phyloP scores from a whole-genome alignment of 2,113 vertebrate genomes.

The Rutilus rutilus region DNA sequence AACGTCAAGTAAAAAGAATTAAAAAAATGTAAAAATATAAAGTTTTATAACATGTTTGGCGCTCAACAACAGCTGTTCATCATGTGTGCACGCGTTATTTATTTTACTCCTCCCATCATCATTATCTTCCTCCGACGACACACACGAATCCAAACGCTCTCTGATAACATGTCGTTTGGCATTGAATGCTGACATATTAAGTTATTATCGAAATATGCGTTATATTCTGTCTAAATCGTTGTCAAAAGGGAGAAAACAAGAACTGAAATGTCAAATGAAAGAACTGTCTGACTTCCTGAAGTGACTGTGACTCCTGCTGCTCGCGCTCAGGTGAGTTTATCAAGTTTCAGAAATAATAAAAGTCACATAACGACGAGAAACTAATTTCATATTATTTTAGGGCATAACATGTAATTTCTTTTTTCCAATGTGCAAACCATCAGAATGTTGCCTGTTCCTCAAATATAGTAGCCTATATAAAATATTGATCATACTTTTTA shows the following conservation, averaged over 20 bases:
- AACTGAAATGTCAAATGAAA: not conserved
- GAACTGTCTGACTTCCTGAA: not conserved
- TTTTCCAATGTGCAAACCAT: not conserved
- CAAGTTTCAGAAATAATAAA: not conserved
- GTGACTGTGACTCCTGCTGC: not conserved
- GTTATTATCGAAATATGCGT: not conserved
- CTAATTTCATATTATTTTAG: not conserved
- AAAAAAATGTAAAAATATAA: too few species aligned
- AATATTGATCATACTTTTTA: too few species aligned
- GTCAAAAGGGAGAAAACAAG: not conserved
- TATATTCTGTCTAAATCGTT: not conserved
- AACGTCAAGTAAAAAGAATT: too few species aligned
- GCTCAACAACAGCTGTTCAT: not conserved
- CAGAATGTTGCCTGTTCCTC: not conserved
- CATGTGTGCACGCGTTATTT: not conserved
- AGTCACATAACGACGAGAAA: not conserved
- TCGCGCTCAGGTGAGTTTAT: slow-evolving; percentile 15
- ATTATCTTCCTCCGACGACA: too few species aligned
- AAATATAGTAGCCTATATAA: not conserved
- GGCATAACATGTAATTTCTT: not conserved
- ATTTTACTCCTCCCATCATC: not conserved
- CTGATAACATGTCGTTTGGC: not conserved
- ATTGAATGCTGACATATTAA: not conserved
- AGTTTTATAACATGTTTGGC: not conserved
- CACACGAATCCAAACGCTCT: not conserved